Percentiles rank a stretch among this genome's conserved stretches.
Conservation (phyloP, 2,797 vertebrate species). For the Poeciliopsis presidionis region DNA sequence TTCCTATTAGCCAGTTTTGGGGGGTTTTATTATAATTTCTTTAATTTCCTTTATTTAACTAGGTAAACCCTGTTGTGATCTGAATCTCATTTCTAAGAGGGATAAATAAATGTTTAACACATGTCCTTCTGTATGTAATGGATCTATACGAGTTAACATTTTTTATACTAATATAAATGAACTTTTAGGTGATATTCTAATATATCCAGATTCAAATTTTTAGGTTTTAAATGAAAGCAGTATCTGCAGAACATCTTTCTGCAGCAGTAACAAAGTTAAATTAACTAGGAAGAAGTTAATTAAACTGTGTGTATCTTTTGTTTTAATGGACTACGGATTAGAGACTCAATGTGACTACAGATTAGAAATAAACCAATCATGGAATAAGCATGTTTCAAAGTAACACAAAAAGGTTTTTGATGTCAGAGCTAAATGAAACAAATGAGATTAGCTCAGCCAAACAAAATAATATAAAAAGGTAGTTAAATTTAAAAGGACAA, state of each 20-base stretch:
- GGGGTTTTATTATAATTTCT: no score
- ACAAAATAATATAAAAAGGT: background rate
- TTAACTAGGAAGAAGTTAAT: background rate
- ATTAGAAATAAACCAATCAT: background rate
- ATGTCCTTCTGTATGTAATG: background rate
- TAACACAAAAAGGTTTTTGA: background rate
- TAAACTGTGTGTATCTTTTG: background rate
- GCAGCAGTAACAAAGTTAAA: no score
- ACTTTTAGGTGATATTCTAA: background rate
- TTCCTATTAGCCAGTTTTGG: background rate
- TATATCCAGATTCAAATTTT: background rate
- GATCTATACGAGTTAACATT: background rate
- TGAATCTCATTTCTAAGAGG: no score
- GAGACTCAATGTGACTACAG: background rate
- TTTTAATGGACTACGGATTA: background rate
- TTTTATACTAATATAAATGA: background rate
- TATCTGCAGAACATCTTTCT: background rate
- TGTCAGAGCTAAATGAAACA: background rate
- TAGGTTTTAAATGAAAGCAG: background rate
- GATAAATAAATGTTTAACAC: background rate
- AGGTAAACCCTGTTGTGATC: no score
- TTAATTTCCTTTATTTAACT: no score
- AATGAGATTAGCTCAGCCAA: background rate
- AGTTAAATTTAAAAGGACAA: conserved; percentile 14
- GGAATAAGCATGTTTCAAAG: background rate